Evolutionary conservation across 2,113 vertebrate genomes (phyloP), one percentile per base, ranked within the genome.

Genomic region (Sterrhoptilus dennistouni): DNA sequence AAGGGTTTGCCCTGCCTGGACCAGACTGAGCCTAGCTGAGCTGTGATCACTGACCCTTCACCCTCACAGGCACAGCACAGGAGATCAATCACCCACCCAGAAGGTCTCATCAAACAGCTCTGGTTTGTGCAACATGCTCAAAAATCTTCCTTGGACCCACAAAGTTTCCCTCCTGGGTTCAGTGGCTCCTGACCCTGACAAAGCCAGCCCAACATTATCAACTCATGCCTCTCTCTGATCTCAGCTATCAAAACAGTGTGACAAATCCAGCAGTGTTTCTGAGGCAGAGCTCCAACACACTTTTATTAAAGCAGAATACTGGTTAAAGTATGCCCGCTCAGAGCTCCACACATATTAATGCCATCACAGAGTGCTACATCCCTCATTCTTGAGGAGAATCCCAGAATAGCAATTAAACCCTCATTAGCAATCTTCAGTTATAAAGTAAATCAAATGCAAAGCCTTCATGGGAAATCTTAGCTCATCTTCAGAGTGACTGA

Each of bases 391-490:
- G 68, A 96, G 54, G 38, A 77, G 64, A 83, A 83, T 90, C 84
- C 68, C 92, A 95, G 75, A 60, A 71, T 14, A 70, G 68, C 71
- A 93, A 85, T 77, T 69, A 91, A 88, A 93, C 74, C 33, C 50
- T 77, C 50, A 40, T 82, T 82, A 94, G 89, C 56, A 64, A 56
- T 75, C 44, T n/a, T 78, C 72, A 89, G 1, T 80, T 89, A 89
- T 40, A 69, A 91, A 94, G 27, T 77, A 90, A 93, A 90, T 52
- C 50, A 93, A 74, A 70, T 23, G 8, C 31, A 91, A 95, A 88
- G 54, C 31, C 68, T 70, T 44, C 24, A 36, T 2, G 3, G 36
- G 28, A 53, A 86, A 75, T 50, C 50, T 79, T 64, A 69, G 38
- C 54, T 90, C 14, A 2, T 44, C 21, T 56, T 70, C 60, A 69